These are phyloP conservation scores for Pseudopodoces humilis DNA, from an alignment of 2,113 vertebrate genomes.

Conservation along the genomic window DNA sequence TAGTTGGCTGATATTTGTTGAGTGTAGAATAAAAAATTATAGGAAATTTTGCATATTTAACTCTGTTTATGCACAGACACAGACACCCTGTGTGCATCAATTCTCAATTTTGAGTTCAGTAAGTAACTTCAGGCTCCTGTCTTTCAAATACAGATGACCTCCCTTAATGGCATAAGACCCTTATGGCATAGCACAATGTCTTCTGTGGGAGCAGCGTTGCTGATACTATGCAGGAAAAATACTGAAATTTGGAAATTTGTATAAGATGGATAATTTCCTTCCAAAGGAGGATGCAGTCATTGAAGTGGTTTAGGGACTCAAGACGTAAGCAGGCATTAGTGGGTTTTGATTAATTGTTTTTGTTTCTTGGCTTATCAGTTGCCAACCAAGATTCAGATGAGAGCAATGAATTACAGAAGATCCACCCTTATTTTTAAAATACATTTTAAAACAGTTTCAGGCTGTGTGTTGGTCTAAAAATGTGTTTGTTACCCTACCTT, in stretches of 20 bases:
- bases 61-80: not conserved
- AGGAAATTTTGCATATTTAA: not conserved
- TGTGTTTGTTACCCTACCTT: not conserved
- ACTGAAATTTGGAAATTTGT: not conserved
- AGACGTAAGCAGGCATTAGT: not conserved
- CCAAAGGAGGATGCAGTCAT: not conserved
- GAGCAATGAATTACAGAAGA: not conserved
- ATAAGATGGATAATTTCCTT: not conserved
- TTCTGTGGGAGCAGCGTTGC: not conserved
- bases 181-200: not conserved
- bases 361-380: not conserved
- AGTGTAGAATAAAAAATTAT: not conserved
- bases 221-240: not conserved
- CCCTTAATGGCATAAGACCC: not conserved
- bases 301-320: not conserved
- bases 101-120: not conserved
- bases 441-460: fast-evolving
- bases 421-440: not conserved
- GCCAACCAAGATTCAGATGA: not conserved
- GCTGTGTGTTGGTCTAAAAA: not conserved
- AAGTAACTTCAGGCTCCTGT: not conserved
- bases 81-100: not conserved
- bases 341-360: not conserved
- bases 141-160: not conserved
- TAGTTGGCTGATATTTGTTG: not conserved